Percentiles rank a stretch among this genome's conserved stretches.
Conservation (phyloP, 2,888 invertebrate species). For the Trissolcus brochymenae region DNA sequence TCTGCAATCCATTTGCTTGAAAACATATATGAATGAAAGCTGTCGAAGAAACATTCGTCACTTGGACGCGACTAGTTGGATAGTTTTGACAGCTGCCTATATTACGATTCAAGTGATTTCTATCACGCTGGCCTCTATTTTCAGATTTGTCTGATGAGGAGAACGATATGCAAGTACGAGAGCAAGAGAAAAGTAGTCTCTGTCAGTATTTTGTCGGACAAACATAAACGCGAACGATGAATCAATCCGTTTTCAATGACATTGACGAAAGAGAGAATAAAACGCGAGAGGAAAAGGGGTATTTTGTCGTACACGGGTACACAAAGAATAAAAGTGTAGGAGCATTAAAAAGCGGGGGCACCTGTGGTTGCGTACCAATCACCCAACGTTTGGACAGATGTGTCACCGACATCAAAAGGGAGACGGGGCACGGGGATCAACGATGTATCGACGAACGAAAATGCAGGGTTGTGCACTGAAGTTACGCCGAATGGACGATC, state of each 20-base stretch:
- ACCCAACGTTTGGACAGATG: conserved; percentile 66
- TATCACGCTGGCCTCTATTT: conserved; percentile 59
- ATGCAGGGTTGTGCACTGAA: conserved; percentile 44
- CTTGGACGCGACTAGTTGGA: conserved; percentile 16
- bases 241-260: conserved; percentile 74
- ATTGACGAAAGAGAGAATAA: conserved; percentile 65
- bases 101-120: conserved; percentile 64
- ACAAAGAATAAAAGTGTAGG: conserved; percentile 69
- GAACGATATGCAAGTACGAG: conserved; percentile 35
- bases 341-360: conserved; percentile 74
- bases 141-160: conserved; percentile 59
- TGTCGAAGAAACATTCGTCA: conserved; percentile 47
- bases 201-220: conserved; percentile 70
- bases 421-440: conserved; percentile 24
- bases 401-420: conserved; percentile 26
- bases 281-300: conserved; percentile 12
- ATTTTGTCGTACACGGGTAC: conserved; percentile 61
- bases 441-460: conserved; percentile 54
- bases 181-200: conserved; percentile 62
- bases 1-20: conserved; percentile 14
- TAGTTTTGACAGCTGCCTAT: conserved; percentile 53
- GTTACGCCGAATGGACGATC: conserved; percentile 65
- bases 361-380: conserved; percentile 75
- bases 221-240: conserved; percentile 72
- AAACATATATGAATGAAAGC: conserved; percentile 20